Percentiles rank a stretch among this genome's conserved stretches.
phyloP scores from a whole-genome alignment of 1,140 invertebrate species.

The Halyomorpha halys region DNA sequence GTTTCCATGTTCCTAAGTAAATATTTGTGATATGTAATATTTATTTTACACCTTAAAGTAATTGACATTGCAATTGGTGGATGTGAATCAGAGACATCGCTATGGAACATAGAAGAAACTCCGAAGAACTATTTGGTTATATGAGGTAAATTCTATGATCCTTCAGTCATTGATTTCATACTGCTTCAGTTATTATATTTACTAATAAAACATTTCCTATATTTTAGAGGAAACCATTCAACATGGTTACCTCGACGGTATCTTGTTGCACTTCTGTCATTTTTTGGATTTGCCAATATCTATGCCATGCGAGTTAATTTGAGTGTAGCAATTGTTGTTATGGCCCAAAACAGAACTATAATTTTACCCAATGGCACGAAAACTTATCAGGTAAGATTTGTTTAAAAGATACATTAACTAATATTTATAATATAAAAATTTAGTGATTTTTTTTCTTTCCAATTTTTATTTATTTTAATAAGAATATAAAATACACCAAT shows the following conservation, averaged over 20 bases:
- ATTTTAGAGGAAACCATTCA: background rate
- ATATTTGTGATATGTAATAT: too few species aligned
- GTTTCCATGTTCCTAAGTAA: too few species aligned
- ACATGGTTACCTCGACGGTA: slow-evolving; percentile 58
- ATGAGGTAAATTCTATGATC: background rate
- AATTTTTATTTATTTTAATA: too few species aligned
- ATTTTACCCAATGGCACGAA: slow-evolving; percentile 24
- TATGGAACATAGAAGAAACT: slow-evolving; percentile 1
- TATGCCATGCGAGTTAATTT: slow-evolving; percentile 80
- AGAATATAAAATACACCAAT: too few species aligned
- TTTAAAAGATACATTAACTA: too few species aligned
- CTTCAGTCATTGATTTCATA: too few species aligned
- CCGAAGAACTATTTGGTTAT: slow-evolving; percentile 6
- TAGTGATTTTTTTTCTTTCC: too few species aligned
- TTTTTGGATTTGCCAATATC: slow-evolving; percentile 80
- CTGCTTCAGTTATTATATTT: too few species aligned
- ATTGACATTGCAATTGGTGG: too few species aligned
- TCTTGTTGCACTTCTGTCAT: slow-evolving; percentile 62
- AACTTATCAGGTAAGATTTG: slow-evolving; percentile 18
- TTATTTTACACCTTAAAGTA: too few species aligned
- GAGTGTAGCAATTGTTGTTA: slow-evolving; percentile 80
- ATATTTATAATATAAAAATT: too few species aligned
- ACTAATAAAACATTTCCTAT: background rate
- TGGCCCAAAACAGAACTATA: slow-evolving; percentile 44
- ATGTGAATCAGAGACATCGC: too few species aligned